phyloP scores from a whole-genome alignment of 2,113 vertebrate species.

The Pycnonotus jocosus region DNA sequence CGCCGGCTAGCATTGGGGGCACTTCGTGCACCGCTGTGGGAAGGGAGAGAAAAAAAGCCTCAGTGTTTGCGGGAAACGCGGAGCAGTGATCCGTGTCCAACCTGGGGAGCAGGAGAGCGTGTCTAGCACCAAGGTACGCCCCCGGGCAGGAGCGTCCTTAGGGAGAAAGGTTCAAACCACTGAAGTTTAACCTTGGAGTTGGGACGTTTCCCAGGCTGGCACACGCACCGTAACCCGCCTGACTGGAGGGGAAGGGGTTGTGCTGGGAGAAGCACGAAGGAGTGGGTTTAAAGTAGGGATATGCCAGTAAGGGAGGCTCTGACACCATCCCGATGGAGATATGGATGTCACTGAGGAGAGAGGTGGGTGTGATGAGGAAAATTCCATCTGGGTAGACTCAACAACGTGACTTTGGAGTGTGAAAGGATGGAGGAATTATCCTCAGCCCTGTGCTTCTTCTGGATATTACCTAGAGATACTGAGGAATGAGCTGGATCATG shows the following conservation, averaged over 20 bases:
- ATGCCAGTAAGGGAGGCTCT: neutral
- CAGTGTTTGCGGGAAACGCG: too few relatives aligned
- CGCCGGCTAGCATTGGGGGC: accelerated
- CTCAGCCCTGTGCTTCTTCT: neutral
- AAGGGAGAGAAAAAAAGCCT: too few relatives aligned
- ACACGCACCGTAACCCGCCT: accelerated
- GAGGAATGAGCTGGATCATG: neutral
- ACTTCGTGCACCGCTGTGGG: neutral
- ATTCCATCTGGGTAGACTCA: neutral
- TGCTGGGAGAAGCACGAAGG: neutral
- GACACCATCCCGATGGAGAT: accelerated
- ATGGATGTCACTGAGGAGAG: neutral
- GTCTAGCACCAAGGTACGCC: accelerated
- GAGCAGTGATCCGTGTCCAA: accelerated
- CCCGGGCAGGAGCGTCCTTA: neutral
- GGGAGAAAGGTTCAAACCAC: neutral
- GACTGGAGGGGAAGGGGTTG: neutral
- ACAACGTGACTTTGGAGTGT: neutral
- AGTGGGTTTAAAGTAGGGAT: neutral
- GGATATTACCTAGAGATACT: neutral
- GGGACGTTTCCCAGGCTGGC: neutral
- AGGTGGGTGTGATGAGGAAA: neutral
- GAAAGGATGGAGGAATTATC: neutral
- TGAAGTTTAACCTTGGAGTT: accelerated
- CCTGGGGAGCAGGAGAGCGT: neutral